Evolutionary conservation across 2,797 vertebrate species (phyloP).

Genomic region (Peromyscus melanophrys): DNA sequence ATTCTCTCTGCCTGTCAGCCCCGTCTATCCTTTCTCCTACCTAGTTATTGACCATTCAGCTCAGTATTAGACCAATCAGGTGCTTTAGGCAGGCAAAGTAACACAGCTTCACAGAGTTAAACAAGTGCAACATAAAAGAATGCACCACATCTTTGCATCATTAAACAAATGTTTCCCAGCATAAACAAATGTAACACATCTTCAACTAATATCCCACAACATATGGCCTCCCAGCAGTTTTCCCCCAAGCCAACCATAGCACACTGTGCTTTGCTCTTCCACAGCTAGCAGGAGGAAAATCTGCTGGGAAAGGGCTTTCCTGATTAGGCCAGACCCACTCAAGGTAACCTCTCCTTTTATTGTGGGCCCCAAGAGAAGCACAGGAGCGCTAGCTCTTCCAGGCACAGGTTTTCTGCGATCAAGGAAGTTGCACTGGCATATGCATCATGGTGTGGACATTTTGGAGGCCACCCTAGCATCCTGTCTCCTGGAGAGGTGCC

Average conservation of each 20-base stretch:
- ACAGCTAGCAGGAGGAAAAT: neutral
- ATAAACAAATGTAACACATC: neutral
- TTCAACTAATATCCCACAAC: neutral
- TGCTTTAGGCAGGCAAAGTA: neutral
- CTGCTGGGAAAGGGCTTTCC: neutral
- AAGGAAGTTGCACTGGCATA: neutral
- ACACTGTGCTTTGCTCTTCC: neutral
- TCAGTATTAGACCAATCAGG: neutral
- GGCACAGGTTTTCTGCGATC: neutral
- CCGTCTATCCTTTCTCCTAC: neutral
- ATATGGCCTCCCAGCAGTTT: neutral
- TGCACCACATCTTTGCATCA: neutral
- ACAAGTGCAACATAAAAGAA: neutral
- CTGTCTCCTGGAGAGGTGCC: neutral
- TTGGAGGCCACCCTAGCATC: neutral
- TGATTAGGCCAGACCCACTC: neutral
- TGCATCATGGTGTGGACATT: neutral
- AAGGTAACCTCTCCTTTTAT: neutral
- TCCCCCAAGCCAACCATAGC: neutral
- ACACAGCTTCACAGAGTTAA: neutral
- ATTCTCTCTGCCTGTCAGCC: neutral
- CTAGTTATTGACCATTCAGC: neutral
- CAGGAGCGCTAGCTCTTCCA: neutral
- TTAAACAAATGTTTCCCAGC: neutral
- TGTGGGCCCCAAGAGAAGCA: neutral